Evolutionary conservation across 2,113 vertebrate species (phyloP), one percentile per base, ranked within the genome.

Genomic region (Odocoileus virginianus): DNA sequence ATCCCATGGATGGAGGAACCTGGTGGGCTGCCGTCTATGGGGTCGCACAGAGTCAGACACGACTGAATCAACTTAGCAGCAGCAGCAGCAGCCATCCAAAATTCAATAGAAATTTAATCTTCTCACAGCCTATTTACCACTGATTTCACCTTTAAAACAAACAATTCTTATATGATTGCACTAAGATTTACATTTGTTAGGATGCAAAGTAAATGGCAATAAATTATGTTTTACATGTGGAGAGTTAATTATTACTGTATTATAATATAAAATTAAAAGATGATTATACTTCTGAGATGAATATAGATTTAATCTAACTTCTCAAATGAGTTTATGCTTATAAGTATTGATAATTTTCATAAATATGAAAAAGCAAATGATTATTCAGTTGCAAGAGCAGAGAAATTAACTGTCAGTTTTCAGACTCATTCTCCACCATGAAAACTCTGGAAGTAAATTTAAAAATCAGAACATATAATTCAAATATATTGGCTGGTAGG

Each of bases 211-310:
- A 97, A 95, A 92, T 90, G n/a, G 1, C 54, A 87, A 16, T 47
- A 54, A 76, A 90, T 93, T 93, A 74, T 87, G 71, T 90, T 96
- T 92, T 95, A 30, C 10, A 67, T 61, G 19, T 61, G n/a, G 15
- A 64, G 2, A 79, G 55, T 47, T 88, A 78, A 95, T 96, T 95
- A 60, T 57, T 87, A 78, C 50, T 87, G 5, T 79, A 85, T 47
- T 92, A 74, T 83, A 87, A 95, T 84, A 47, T 61, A 64, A 96
- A 92, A 58, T 89, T 88, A 88, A 95, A 94, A 92, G 36, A 90
- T 94, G 60, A 79, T 74, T 98, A 50, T 87, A 57, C 23, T 50
- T 95, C 33, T 88, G 78, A 91, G 21, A 92, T 83, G 36, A 85
- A 84, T 92, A 3, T 47, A 87, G 52, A 33, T 54, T 93, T 90